Base-by-base conservation (phyloP, 1,140 invertebrate species). In the Ylistrum balloti region DNA sequence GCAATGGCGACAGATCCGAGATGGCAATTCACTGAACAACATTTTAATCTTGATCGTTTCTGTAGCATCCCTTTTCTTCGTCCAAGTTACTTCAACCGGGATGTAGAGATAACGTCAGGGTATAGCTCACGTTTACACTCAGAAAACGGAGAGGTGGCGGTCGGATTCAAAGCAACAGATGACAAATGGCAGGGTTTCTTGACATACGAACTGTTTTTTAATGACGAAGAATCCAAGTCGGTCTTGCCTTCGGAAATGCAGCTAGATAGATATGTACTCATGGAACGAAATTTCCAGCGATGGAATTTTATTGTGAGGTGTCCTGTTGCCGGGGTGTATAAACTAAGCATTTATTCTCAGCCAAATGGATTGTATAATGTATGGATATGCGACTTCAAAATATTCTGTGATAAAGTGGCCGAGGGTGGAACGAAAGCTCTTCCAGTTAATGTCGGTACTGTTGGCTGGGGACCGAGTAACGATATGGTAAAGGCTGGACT, bases 11-110 rank as follows among this genome's bases (percentile, higher is more conserved):
- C 92, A 32, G 88, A 93, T 7, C 88, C 89, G 34, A 74, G 87
- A 45, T 95, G 95, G 95, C 95, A 95, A 88, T 93, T 95, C 38
- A 45, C 94, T 11, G 87, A 35, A 15, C 48, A 34, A 15, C 93
- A 92, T 9, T 93, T 93, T 92, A 87, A 91, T 20, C 88, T 93
- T 28, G 85, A 93, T 17, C 90, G 91, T 13, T 93, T 92, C 85
- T 34, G 45, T 33, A 90, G 90, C 17, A 87, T 93, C 33, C 90
- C 92, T 5, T 85, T 85, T 34, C 86, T 90, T 35, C 85, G 41
- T 33, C 87, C 74, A 48, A 3, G 3, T 3, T 93, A 89, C 89
- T 93, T 93, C 33, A 9, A 88, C 0, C 28, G 90, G 38, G 35
- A 90, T n/a, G 85, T 91, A 3, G 86, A 90, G 38, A 89, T 92